Conservation (phyloP, 2,888 invertebrate genomes). For the Noctua fimbriata region DNA sequence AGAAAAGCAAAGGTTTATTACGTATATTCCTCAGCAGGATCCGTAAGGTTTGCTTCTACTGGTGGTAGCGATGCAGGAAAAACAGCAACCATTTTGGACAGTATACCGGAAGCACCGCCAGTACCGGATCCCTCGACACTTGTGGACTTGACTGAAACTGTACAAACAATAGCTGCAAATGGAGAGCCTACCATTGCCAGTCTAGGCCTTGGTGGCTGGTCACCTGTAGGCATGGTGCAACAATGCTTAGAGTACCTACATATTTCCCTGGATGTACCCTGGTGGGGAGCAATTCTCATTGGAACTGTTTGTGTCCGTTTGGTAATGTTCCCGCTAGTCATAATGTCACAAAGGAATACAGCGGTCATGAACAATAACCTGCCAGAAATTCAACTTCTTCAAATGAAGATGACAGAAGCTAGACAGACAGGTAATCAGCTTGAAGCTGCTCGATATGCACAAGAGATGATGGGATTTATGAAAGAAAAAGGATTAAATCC, state of each 20-base stretch:
- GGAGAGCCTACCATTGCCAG: constrained; percentile 95
- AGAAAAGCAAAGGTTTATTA: constrained; percentile 85
- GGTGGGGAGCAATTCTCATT: constrained; percentile 97
- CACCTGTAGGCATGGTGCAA: constrained; percentile 96
- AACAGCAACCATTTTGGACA: constrained; percentile 76
- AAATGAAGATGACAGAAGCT: constrained; percentile 96
- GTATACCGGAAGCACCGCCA: constrained; percentile 87
- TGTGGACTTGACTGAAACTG: constrained; percentile 79
- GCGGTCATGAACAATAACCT: constrained; percentile 95
- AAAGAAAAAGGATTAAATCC: constrained; percentile 95
- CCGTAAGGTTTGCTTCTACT: constrained; percentile 83
- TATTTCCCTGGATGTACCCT: constrained; percentile 95
- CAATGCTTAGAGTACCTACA: constrained; percentile 95
- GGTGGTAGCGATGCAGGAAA: constrained; percentile 76
- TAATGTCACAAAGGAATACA: constrained; percentile 94
- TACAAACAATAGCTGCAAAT: constrained; percentile 84
- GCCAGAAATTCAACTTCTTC: constrained; percentile 96
- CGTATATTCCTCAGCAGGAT: constrained; percentile 82
- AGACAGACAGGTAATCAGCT: constrained; percentile 95
- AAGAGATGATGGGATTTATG: constrained; percentile 96
- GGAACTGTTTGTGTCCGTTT: constrained; percentile 95
- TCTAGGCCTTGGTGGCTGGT: constrained; percentile 95
- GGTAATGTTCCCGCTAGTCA: constrained; percentile 95
- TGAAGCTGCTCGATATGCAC: constrained; percentile 93
- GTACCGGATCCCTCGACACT: constrained; percentile 82